These are phyloP conservation scores for Lophius piscatorius DNA, from an alignment of 2,113 vertebrate genomes.

Conservation along the genomic window DNA sequence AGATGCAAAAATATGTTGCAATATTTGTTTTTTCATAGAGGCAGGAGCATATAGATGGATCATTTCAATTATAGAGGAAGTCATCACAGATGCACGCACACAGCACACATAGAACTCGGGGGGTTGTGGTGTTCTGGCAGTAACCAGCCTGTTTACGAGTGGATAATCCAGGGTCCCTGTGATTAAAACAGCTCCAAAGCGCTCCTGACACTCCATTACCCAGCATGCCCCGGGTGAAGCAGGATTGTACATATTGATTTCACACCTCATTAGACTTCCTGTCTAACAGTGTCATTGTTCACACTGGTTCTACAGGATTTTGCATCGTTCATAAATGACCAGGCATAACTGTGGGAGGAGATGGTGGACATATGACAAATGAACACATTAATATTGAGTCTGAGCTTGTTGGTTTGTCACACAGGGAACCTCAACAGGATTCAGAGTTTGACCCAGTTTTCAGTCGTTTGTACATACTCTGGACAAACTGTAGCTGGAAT, in stretches of 20 bases:
- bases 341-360: conserved; percentile 60
- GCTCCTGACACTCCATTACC: conserved; percentile 83
- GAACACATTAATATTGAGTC: conserved; percentile 52
- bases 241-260: conserved; percentile 82
- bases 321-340: conserved; percentile 55
- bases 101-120: conserved; percentile 26
- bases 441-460: conserved; percentile 49
- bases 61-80: conserved; percentile 39
- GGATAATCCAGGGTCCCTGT: conserved; percentile 77
- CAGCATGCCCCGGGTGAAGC: conserved; percentile 74
- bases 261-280: conserved; percentile 79
- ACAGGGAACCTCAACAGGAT: conserved; percentile 5
- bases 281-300: conserved; percentile 78
- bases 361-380: conserved; percentile 63
- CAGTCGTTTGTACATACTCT: conserved; percentile 1
- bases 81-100: conserved; percentile 47
- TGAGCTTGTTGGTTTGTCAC: conserved; percentile 7
- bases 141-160: conserved; percentile 67
- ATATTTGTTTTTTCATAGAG: conserved; percentile 28
- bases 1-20: not conserved
- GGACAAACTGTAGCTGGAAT: not conserved
- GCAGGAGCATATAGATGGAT: conserved; percentile 10
- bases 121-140: conserved; percentile 42
- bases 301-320: conserved; percentile 61
- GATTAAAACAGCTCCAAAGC: conserved; percentile 80